Evolutionary conservation across 2,113 vertebrate species (phyloP).

Genomic region (Elaphurus davidianus): DNA sequence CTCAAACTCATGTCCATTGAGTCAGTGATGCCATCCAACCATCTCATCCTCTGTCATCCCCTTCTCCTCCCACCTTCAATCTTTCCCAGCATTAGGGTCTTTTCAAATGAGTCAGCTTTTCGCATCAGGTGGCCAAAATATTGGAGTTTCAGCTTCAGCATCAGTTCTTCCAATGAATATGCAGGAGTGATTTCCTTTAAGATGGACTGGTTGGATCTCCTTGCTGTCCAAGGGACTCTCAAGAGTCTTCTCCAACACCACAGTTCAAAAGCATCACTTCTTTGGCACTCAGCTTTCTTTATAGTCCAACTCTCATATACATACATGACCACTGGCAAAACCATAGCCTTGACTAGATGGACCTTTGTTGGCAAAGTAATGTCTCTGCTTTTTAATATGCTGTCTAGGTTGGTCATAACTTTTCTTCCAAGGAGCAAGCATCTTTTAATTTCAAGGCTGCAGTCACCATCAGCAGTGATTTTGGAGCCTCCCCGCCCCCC

Average conservation of each 20-base stretch:
- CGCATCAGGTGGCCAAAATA: not conserved
- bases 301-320: not conserved
- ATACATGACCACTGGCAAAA: not conserved
- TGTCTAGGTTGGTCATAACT: not conserved
- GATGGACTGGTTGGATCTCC: not conserved
- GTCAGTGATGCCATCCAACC: not conserved
- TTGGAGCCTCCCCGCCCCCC: not conserved
- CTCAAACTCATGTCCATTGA: not conserved
- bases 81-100: not conserved
- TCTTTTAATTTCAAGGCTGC: not conserved
- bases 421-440: not conserved
- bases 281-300: not conserved
- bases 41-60: not conserved
- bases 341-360: accelerated
- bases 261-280: not conserved
- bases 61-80: not conserved
- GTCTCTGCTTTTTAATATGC: not conserved
- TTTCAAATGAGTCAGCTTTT: not conserved
- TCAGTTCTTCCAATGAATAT: not conserved
- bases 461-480: not conserved
- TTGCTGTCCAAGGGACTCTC: not conserved
- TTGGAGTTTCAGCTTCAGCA: not conserved
- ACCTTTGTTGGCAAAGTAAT: not conserved
- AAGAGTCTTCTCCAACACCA: not conserved
- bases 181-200: not conserved